phyloP scores from a whole-genome alignment of 2,797 vertebrate genomes.

The Gambelia wislizenii region DNA sequence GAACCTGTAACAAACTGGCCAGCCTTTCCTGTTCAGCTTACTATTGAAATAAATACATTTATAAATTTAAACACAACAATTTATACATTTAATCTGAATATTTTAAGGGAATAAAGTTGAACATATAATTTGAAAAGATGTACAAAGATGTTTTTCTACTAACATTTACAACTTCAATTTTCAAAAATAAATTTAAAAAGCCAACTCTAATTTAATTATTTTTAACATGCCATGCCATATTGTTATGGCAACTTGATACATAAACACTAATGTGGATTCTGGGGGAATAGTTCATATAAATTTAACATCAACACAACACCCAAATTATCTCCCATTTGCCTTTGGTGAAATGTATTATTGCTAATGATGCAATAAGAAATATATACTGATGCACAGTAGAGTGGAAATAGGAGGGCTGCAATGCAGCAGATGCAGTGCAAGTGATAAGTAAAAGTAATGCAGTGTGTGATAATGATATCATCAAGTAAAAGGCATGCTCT shows the following conservation, averaged over 20 bases:
- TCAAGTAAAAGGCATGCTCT: not conserved
- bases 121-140: not conserved
- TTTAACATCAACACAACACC: not conserved
- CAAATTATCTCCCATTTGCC: not conserved
- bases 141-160: not conserved
- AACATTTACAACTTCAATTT: too few species aligned
- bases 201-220: too few species aligned
- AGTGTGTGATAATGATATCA: not conserved
- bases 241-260: not conserved
- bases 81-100: not conserved
- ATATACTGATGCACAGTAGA: not conserved
- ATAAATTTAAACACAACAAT: not conserved
- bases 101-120: not conserved
- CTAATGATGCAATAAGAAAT: not conserved
- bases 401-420: not conserved
- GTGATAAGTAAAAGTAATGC: not conserved
- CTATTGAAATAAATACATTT: not conserved
- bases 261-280: not conserved
- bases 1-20: constrained; percentile 35
- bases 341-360: not conserved
- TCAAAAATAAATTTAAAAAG: too few species aligned
- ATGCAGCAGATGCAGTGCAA: not conserved
- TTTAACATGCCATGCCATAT: too few species aligned
- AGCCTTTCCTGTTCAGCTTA: not conserved
- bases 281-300: not conserved